These are phyloP conservation scores for Andrena praecox DNA, from an alignment of 2,888 invertebrate species.

Conservation along the genomic window DNA sequence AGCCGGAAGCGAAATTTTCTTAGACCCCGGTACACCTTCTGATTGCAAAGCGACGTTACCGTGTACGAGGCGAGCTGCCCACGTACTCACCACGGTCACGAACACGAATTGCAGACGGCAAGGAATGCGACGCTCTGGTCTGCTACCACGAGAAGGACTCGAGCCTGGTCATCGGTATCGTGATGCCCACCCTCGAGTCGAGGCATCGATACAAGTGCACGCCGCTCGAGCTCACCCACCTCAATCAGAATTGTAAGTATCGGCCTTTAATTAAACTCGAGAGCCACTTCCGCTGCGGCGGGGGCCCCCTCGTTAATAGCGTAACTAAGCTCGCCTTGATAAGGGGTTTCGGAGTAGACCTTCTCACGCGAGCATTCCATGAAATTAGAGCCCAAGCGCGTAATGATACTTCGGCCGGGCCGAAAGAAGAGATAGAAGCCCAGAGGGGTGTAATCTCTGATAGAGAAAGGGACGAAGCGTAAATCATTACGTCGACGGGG, in stretches of 20 bases:
- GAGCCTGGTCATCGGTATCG: slow-evolving; percentile 87
- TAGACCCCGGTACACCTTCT: slow-evolving; percentile 27
- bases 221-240: slow-evolving; percentile 86
- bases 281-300: neutral
- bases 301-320: neutral
- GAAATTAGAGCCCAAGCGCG: too few relatives aligned
- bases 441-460: too few relatives aligned
- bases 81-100: slow-evolving; percentile 33
- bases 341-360: too few relatives aligned
- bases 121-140: slow-evolving; percentile 89
- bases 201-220: slow-evolving; percentile 89
- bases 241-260: slow-evolving; percentile 87
- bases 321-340: slow-evolving; percentile 15
- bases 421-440: too few relatives aligned
- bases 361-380: too few relatives aligned
- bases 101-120: slow-evolving; percentile 84
- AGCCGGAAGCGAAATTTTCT: slow-evolving; percentile 15
- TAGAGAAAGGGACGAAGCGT: neutral
- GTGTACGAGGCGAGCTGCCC: slow-evolving; percentile 1
- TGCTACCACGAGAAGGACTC: slow-evolving; percentile 88
- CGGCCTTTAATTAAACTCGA: slow-evolving; percentile 72
- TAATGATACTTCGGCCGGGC: too few relatives aligned
- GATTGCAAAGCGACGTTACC: slow-evolving; percentile 23
- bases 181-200: slow-evolving; percentile 88
- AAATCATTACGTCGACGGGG: neutral